Base-by-base conservation (phyloP, 2,888 invertebrate species). In the Scaptomyza parva region DNA sequence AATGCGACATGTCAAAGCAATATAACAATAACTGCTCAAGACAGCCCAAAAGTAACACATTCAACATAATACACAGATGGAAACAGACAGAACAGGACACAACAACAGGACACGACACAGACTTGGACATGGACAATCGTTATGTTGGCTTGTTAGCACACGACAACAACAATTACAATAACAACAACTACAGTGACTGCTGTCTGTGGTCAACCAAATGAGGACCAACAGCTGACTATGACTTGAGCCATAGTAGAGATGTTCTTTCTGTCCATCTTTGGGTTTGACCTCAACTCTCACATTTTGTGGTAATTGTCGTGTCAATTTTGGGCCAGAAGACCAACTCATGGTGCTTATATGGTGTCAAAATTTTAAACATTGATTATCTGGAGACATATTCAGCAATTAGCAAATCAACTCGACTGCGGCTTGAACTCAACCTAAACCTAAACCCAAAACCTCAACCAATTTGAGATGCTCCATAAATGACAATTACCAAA, bases 331-430 rank as follows among this genome's bases (percentile, higher is more conserved):
- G n/a, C 48, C 40, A 63, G 33, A 26, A n/a, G 33, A 35, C 14
- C 4, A 22, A 2, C 3, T 28, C n/a, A n/a, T n/a, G n/a, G n/a
- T 17, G 18, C 63, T 63, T 24, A 33, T 40, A 33, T 40, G 20
- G 55, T 88, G 85, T 88, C 88, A 79, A 86, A 86, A 83, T 70
- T 85, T 88, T 74, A 82, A 82, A 87, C 86, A 88, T 86, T 86
- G 90, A 90, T 90, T 90, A 90, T 89, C 90, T 90, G 90, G 85
- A 89, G 90, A 90, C 89, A 90, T 89, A 88, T 90, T 76, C 82
- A 85, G 90, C 89, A 90, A 90, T 90, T 90, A 90, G 89, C 90
- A 90, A 90, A 90, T 90, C 89, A 90, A 90, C 90, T 90, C 84
- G 77, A 60, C 61, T 76, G 88, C 77, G 77, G 73, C 72, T 70